phyloP scores from a whole-genome alignment of 2,888 invertebrate species.

The Xanthia togata region DNA sequence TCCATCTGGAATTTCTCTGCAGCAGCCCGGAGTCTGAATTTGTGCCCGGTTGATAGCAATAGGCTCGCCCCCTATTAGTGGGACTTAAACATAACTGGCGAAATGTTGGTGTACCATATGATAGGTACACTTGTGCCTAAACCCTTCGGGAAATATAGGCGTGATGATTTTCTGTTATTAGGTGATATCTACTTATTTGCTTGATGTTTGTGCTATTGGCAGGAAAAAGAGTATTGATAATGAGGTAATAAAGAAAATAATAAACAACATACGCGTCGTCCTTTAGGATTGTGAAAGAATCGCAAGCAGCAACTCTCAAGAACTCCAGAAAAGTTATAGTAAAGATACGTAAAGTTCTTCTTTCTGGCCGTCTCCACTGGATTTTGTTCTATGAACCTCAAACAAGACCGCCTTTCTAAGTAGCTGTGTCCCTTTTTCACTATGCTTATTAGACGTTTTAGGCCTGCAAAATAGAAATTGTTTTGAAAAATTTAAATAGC shows the following conservation, averaged over 20 bases:
- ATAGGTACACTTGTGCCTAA: no score
- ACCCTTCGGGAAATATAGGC: no score
- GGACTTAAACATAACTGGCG: no score
- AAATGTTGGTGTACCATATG: no score
- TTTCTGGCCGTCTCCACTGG: slow-evolving; percentile 66
- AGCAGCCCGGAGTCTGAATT: no score
- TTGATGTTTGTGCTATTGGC: background rate
- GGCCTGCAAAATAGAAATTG: slow-evolving; percentile 64
- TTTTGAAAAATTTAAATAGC: background rate
- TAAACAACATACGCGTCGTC: slow-evolving; percentile 74
- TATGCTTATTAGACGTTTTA: slow-evolving; percentile 75
- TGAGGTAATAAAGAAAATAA: background rate
- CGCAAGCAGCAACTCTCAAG: slow-evolving; percentile 80
- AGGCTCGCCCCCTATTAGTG: no score
- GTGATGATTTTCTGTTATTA: background rate
- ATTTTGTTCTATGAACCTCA: slow-evolving; percentile 76
- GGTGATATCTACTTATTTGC: background rate
- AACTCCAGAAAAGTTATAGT: slow-evolving; percentile 81
- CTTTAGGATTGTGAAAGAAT: slow-evolving; percentile 69
- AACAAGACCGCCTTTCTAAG: slow-evolving; percentile 77
- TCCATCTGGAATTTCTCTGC: no score
- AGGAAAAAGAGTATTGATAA: background rate
- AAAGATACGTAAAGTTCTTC: slow-evolving; percentile 76
- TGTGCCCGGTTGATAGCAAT: no score
- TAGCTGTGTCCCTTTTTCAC: slow-evolving; percentile 76